Evolutionary conservation across 2,888 invertebrate genomes (phyloP), one percentile per base, ranked within the genome.

Genomic region (Stegana nigrithorax): DNA sequence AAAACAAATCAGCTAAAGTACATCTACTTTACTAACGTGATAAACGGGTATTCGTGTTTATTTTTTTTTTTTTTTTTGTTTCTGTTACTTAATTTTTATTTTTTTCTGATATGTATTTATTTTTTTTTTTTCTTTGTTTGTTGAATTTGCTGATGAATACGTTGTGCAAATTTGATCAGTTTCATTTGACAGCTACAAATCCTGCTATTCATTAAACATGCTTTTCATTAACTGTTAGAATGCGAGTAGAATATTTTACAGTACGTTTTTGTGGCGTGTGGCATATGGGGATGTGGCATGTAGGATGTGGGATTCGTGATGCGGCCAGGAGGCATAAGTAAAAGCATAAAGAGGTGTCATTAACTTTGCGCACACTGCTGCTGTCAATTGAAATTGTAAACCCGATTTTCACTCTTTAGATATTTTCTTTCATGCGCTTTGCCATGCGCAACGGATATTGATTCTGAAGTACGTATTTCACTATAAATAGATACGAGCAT

Each of bases 141-240:
- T 39, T 4, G 4, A 36, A 14, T 36, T n/a, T 39, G 6, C 6
- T 17, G 14, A n/a, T n/a, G 6, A 39, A 14, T 39, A 39, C 39
- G 39, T 17, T 14, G n/a, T 39, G 5, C n/a, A 2, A 39, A 39
- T 2, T 14, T 39, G 17, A 39, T 14, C 39, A 14, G 39, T 39
- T n/a, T 14, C 5, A 47, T 47, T 21, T 47, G 47, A 47, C 23
- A 23, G 12, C 25, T 32, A 12, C 53, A 55, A 55, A 55, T 55
- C 53, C 36, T 32, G 36, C 23, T 36, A 55, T 55, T 55, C 53
- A 36, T 55, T 36, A 55, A 55, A 32, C 17, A 21, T 36, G 53
- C 36, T 55, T 32, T 55, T 55, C 53, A 55, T 55, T 55, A 55
- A 55, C 47, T 39, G 12, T 39, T n/a, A n/a, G n/a, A n/a, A n/a